Evolutionary conservation across 2,797 vertebrate genomes (phyloP).

Genomic region (Sphenodon punctatus): DNA sequence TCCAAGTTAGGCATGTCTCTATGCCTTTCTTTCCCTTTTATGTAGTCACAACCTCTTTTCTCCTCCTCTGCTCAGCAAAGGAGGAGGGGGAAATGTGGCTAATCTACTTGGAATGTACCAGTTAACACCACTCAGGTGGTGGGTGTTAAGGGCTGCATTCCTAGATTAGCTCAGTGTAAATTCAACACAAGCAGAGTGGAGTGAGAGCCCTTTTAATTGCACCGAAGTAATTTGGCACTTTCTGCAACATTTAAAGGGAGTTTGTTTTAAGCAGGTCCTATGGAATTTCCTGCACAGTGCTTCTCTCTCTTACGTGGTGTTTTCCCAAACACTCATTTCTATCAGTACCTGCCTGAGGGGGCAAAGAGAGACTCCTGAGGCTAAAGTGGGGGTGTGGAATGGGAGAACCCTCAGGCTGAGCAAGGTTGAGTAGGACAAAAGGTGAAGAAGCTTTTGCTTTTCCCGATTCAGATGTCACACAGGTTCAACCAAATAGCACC

Average conservation of each 20-base stretch:
- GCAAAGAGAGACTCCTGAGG: not conserved
- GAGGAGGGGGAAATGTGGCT: not conserved
- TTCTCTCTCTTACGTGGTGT: not conserved
- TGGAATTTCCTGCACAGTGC: not conserved
- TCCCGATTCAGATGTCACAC: constrained; percentile 6
- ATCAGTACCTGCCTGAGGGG: not conserved
- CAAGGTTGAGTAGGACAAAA: not conserved
- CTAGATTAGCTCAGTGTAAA: not conserved
- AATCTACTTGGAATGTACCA: not conserved
- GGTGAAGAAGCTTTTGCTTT: constrained; percentile 29
- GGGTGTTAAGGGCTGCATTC: constrained; percentile 1
- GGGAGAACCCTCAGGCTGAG: not conserved
- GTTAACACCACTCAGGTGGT: not conserved
- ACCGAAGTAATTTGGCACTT: not conserved
- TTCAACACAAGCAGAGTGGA: not conserved
- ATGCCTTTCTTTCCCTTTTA: fast-evolving
- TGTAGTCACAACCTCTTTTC: not conserved
- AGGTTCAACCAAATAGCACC: constrained; percentile 23
- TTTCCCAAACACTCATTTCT: not conserved
- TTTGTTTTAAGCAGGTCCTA: not conserved
- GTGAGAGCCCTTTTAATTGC: not conserved
- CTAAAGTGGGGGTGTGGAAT: not conserved
- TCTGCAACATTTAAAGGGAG: not conserved
- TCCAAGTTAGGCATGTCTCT: not conserved
- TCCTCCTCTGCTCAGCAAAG: not conserved